Conservation (phyloP, 2,888 invertebrate genomes). For the Trichacis sp. region DNA sequence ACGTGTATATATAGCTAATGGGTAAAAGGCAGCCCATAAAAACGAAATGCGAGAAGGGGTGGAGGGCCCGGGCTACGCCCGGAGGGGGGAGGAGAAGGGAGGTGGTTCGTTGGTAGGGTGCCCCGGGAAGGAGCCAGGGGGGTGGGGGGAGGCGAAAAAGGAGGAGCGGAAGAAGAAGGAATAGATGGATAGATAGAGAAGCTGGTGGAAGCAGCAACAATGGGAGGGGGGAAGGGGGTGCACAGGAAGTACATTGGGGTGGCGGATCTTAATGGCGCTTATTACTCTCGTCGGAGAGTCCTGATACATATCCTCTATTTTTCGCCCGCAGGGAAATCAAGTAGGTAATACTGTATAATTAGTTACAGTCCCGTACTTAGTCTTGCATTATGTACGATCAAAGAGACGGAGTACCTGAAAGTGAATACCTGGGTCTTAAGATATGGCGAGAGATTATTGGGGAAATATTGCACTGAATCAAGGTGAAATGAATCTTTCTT, state of each 20-base stretch:
- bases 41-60: constrained; percentile 56
- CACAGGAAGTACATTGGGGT: constrained; percentile 45
- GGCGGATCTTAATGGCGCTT: constrained; percentile 66
- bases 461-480: constrained; percentile 9
- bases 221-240: constrained; percentile 29
- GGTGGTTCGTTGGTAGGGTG: constrained; percentile 33
- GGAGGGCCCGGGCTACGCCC: constrained; percentile 21
- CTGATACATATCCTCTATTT: constrained; percentile 66
- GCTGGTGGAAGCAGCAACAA: constrained; percentile 29
- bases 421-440: constrained; percentile 47
- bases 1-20: no score
- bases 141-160: constrained; percentile 29
- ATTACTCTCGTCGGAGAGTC: constrained; percentile 63
- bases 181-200: constrained; percentile 32
- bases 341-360: constrained; percentile 66
- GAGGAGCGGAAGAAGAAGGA: constrained; percentile 28
- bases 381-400: constrained; percentile 66
- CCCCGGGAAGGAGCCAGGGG: constrained; percentile 20
- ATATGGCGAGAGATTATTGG: constrained; percentile 30
- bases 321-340: constrained; percentile 68
- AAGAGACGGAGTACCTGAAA: constrained; percentile 61
- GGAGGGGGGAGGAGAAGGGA: constrained; percentile 38
- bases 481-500: no score
- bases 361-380: constrained; percentile 65
- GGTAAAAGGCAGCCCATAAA: constrained; percentile 60